Evolutionary conservation across 2,113 vertebrate species (phyloP).

Genomic region (Seriola aureovittata): DNA sequence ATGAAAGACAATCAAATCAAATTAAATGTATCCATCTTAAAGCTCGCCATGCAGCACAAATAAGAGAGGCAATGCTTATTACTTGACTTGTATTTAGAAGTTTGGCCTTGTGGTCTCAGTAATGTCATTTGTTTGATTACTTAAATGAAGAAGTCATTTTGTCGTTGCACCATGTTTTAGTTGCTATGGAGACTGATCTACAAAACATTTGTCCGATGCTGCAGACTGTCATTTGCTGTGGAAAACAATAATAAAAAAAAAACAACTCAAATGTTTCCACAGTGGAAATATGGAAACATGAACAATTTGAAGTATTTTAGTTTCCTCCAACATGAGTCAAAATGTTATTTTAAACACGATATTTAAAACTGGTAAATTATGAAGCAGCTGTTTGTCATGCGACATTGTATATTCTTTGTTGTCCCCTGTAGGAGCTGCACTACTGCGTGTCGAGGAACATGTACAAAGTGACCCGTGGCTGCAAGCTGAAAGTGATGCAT

Average conservation of each 20-base stretch:
- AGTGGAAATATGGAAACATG: slow-evolving; percentile 8
- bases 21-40: slow-evolving; percentile 16
- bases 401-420: background rate
- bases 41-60: background rate
- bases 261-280: background rate
- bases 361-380: background rate
- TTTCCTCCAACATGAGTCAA: background rate
- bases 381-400: background rate
- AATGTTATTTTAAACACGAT: slow-evolving; percentile 20
- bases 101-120: background rate
- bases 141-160: slow-evolving; percentile 42
- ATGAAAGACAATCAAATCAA: slow-evolving; percentile 13
- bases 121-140: slow-evolving; percentile 28
- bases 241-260: slow-evolving; percentile 27
- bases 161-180: slow-evolving; percentile 39
- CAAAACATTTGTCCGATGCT: slow-evolving; percentile 24
- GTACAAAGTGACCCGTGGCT: slow-evolving; percentile 86
- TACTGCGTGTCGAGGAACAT: slow-evolving; percentile 92
- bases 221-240: slow-evolving; percentile 22
- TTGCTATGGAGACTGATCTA: slow-evolving; percentile 54
- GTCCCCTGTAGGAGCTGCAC: slow-evolving; percentile 85
- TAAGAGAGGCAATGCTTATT: slow-evolving; percentile 12
- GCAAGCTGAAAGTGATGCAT: slow-evolving; percentile 88
- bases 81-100: slow-evolving; percentile 11
- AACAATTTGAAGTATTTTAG: background rate